These are phyloP conservation scores for Samia ricini DNA, from an alignment of 1,140 invertebrate genomes.

Conservation along the genomic window DNA sequence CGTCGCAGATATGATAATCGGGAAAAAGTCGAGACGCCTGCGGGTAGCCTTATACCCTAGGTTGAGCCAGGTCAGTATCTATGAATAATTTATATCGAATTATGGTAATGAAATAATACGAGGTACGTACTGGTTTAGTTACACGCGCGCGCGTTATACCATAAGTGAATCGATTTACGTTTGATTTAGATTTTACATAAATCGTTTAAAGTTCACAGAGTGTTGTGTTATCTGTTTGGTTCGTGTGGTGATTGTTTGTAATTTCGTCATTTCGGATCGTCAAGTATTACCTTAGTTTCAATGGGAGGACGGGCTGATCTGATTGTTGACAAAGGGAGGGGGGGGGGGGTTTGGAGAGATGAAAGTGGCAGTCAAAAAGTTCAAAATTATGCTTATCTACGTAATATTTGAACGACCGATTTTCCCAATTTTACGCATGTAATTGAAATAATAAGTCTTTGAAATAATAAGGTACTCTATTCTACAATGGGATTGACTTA, in stretches of 20 bases:
- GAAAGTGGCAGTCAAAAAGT: too few relatives aligned
- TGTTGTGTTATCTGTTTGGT: not conserved
- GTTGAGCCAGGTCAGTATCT: constrained; percentile 31
- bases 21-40: constrained; percentile 23
- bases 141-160: not conserved
- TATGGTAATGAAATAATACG: constrained; percentile 18
- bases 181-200: constrained; percentile 4
- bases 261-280: not conserved
- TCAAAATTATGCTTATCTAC: too few relatives aligned
- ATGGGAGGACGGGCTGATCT: too few relatives aligned
- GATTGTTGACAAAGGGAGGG: too few relatives aligned
- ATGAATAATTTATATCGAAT: constrained; percentile 36
- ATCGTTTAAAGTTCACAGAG: constrained; percentile 4
- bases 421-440: too few relatives aligned
- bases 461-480: too few relatives aligned
- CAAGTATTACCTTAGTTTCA: too few relatives aligned
- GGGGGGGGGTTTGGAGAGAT: too few relatives aligned
- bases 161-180: constrained; percentile 7
- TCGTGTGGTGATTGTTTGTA: not conserved
- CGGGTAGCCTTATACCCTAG: constrained; percentile 3
- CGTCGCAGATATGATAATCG: constrained; percentile 53
- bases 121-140: not conserved
- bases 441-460: too few relatives aligned
- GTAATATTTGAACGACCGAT: too few relatives aligned
- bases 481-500: too few relatives aligned